A percentile compares a stretch with the other conserved stretches of the same genome.
Evolutionary conservation across 1,140 invertebrate species (phyloP).

Genomic region (Solenopsis fugax): DNA sequence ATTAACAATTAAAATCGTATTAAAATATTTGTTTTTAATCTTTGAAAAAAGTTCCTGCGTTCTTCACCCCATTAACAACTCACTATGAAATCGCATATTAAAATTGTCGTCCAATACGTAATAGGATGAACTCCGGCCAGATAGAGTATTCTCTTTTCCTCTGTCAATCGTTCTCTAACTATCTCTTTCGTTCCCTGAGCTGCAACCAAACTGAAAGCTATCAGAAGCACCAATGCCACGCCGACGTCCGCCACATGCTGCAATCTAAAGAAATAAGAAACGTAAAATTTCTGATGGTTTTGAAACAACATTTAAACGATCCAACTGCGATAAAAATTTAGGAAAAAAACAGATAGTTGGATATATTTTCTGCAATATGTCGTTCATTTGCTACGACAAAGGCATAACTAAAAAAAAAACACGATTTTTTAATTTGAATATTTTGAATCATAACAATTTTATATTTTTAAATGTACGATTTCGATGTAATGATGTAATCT

Average conservation of each 20-base stretch:
- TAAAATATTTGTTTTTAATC: background rate
- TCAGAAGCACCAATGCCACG: slow-evolving; percentile 88
- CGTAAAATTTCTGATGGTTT: background rate
- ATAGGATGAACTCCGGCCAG: slow-evolving; percentile 88
- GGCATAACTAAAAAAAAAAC: too few species aligned
- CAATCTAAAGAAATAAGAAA: slow-evolving; percentile 83
- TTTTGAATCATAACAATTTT: too few species aligned
- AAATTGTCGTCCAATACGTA: slow-evolving; percentile 88
- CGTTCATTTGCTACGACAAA: too few species aligned
- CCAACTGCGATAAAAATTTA: too few species aligned
- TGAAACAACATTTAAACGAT: background rate
- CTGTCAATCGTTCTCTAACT: slow-evolving; percentile 87
- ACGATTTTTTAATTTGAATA: too few species aligned
- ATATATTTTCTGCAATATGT: too few species aligned
- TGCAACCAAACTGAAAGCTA: slow-evolving; percentile 88
- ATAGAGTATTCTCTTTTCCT: slow-evolving; percentile 89
- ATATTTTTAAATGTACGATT: too few species aligned
- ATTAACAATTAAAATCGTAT: background rate
- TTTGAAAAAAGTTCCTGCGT: background rate
- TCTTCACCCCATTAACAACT: slow-evolving; percentile 73
- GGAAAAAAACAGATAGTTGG: too few species aligned
- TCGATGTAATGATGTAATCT: too few species aligned
- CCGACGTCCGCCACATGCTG: slow-evolving; percentile 90
- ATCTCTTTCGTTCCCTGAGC: slow-evolving; percentile 88
- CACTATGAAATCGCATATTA: slow-evolving; percentile 89